Percentiles rank a stretch among this genome's conserved stretches.
Evolutionary conservation across 1,140 invertebrate genomes (phyloP).

Genomic region (Zophobas morio): DNA sequence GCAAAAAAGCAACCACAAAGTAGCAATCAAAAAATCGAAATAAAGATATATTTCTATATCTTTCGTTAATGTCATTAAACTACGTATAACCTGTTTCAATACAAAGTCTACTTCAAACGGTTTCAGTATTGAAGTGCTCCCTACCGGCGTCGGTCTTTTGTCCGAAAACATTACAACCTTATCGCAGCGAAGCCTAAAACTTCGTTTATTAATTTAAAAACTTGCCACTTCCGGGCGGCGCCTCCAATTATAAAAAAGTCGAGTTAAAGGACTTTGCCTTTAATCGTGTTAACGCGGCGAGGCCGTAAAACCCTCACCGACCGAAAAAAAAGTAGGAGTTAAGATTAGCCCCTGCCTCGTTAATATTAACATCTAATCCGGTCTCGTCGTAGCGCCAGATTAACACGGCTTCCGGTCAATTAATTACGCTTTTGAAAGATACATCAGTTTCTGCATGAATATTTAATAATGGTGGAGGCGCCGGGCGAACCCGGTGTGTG

Average conservation of each 20-base stretch:
- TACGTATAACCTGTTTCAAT: no score
- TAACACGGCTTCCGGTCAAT: slow-evolving; percentile 42
- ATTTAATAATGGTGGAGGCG: slow-evolving; percentile 30
- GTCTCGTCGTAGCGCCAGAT: slow-evolving; percentile 31
- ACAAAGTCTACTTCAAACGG: no score
- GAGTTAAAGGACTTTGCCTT: background rate
- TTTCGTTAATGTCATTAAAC: no score
- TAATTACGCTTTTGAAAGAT: slow-evolving; percentile 40
- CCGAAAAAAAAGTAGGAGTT: slow-evolving; percentile 20
- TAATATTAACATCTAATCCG: slow-evolving; percentile 34
- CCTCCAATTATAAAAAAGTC: background rate
- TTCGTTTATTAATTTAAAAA: no score
- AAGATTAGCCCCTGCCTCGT: slow-evolving; percentile 28
- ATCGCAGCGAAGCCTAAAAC: no score
- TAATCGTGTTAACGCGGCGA: slow-evolving; percentile 24
- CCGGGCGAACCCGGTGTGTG: slow-evolving; percentile 1
- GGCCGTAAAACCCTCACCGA: slow-evolving; percentile 14
- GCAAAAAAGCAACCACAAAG: no score
- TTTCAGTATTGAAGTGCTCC: no score
- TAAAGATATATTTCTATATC: no score
- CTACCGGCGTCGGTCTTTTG: no score
- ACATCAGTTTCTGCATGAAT: slow-evolving; percentile 23
- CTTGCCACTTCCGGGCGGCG: no score
- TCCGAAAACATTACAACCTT: no score
- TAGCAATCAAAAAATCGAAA: no score